Conservation (phyloP, 2,888 invertebrate genomes). For the Panopea generosa region DNA sequence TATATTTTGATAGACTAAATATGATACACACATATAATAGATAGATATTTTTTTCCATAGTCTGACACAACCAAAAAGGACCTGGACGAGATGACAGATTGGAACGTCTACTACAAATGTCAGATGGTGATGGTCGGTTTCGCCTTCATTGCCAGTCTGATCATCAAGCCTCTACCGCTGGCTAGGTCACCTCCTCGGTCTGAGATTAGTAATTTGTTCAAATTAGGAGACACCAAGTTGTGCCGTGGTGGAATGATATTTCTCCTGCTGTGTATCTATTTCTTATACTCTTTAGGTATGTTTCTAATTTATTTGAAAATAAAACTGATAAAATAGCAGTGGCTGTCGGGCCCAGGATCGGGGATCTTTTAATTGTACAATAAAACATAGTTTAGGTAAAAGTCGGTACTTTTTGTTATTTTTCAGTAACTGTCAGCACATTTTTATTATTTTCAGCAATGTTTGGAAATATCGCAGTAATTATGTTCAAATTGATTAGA, state of each 20-base stretch:
- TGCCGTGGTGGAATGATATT: conserved; percentile 57
- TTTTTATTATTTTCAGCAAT: too few species aligned
- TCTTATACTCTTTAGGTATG: conserved; percentile 54
- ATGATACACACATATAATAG: too few species aligned
- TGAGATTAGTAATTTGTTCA: conserved; percentile 36
- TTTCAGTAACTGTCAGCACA: too few species aligned
- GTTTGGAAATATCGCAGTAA: too few species aligned
- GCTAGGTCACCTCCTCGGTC: conserved; percentile 9
- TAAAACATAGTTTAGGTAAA: too few species aligned
- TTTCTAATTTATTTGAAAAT: background rate
- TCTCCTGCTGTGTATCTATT: conserved; percentile 39
- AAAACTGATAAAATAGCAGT: too few species aligned
- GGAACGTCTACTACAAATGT: conserved; percentile 51
- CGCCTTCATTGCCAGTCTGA: conserved; percentile 40
- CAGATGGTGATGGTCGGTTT: conserved; percentile 47
- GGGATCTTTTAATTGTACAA: too few species aligned
- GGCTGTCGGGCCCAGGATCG: too few species aligned
- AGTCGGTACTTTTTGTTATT: too few species aligned
- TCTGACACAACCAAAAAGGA: conserved; percentile 6
- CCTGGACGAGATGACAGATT: conserved; percentile 45
- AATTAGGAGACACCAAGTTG: conserved; percentile 30
- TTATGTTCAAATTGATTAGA: too few species aligned
- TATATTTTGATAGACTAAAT: too few species aligned
- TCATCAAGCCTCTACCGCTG: conserved; percentile 44
- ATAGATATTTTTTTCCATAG: too few species aligned